Evolutionary conservation across 2,888 invertebrate genomes (phyloP).

Genomic region (Aphrophora alni): DNA sequence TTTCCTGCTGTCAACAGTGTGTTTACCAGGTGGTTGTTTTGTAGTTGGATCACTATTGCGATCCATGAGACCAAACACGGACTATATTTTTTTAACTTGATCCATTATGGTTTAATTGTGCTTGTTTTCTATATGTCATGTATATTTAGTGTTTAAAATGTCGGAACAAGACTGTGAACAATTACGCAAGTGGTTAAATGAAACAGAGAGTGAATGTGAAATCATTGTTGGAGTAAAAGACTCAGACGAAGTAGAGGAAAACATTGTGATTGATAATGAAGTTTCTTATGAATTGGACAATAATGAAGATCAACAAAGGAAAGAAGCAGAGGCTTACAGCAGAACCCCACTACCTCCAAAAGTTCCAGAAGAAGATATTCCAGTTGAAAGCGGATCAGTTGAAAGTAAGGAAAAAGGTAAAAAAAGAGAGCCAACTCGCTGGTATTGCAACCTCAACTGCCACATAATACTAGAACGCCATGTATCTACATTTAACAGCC

Average conservation of each 20-base stretch:
- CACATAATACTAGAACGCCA: background rate
- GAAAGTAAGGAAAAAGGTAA: background rate
- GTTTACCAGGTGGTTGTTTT: background rate
- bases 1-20: slow-evolving; percentile 13
- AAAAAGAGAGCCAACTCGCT: slow-evolving; percentile 1
- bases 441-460: slow-evolving; percentile 13
- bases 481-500: background rate
- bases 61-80: slow-evolving; percentile 2
- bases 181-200: too few relatives aligned
- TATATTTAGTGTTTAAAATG: background rate
- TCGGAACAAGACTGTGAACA: too few relatives aligned
- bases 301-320: too few relatives aligned
- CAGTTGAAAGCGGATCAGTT: too few relatives aligned
- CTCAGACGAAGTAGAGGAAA: too few relatives aligned
- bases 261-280: too few relatives aligned
- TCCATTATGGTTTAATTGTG: background rate
- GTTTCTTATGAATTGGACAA: too few relatives aligned
- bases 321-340: too few relatives aligned
- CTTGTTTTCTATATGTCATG: background rate
- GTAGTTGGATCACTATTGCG: slow-evolving; percentile 7
- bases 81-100: background rate
- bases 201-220: too few relatives aligned
- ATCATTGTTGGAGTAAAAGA: too few relatives aligned
- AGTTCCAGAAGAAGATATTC: too few relatives aligned
- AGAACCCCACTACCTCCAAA: too few relatives aligned